Conservation (phyloP, 2,113 vertebrate species). For the Cathartes aura region DNA sequence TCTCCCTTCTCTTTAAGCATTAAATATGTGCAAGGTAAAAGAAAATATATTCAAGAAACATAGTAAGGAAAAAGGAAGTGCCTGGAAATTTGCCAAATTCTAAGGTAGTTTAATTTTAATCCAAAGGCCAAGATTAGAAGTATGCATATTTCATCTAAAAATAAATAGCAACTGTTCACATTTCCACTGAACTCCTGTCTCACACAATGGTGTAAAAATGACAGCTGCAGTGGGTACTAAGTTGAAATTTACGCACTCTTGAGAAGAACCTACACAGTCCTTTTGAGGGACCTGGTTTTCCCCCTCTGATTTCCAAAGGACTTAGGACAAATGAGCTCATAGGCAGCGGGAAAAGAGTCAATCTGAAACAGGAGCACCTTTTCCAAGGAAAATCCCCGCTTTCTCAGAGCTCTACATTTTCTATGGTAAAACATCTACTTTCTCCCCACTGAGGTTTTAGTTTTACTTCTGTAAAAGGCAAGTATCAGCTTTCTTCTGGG, state of each 20-base stretch:
- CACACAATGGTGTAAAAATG: rapidly evolving
- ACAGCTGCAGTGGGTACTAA: neutral
- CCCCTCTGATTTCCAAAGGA: neutral
- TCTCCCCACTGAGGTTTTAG: neutral
- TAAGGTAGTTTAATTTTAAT: neutral
- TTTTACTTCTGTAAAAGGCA: neutral
- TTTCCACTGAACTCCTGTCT: neutral
- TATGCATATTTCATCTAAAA: neutral
- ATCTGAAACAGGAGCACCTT: neutral
- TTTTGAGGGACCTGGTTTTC: neutral
- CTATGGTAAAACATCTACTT: neutral
- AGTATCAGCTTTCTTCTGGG: neutral
- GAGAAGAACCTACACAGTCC: neutral
- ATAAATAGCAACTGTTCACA: neutral
- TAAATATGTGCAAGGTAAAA: neutral
- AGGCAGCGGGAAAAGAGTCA: neutral
- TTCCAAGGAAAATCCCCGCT: neutral
- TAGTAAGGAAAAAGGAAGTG: neutral
- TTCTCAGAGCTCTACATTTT: neutral
- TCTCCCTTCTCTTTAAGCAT: neutral
- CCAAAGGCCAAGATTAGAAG: neutral
- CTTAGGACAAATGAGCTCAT: neutral
- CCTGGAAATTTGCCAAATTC: neutral
- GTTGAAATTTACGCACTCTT: neutral
- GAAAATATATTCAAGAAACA: neutral